A percentile compares a stretch with the other conserved stretches of the same genome.
Evolutionary conservation across 2,113 vertebrate genomes (phyloP).

Genomic region (Alosa alosa): DNA sequence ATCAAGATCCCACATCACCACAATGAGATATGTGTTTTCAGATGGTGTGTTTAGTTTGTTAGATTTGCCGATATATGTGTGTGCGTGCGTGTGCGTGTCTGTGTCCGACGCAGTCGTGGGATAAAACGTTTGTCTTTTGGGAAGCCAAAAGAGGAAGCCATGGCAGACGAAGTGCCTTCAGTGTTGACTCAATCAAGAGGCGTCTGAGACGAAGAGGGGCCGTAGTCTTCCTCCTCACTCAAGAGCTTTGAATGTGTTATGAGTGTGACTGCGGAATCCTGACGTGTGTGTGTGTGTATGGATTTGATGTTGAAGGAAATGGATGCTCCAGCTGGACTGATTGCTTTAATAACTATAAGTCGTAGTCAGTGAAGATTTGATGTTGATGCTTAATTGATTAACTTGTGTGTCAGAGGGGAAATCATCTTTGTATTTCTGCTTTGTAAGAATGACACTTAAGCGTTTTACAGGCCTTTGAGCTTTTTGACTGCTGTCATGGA

Average conservation of each 20-base stretch:
- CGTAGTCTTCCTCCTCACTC: not conserved
- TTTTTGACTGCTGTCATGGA: not conserved
- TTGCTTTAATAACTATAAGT: not conserved
- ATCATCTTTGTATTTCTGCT: not conserved
- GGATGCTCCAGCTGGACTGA: slow-evolving; percentile 14
- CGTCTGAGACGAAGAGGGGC: not conserved
- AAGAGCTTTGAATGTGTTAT: not conserved
- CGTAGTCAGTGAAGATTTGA: not conserved
- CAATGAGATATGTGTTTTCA: not conserved
- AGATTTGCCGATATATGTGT: not conserved
- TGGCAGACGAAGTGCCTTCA: slow-evolving; percentile 11
- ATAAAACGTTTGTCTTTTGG: not conserved
- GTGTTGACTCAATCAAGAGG: slow-evolving; percentile 6
- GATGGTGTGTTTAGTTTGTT: not conserved
- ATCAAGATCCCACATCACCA: not conserved
- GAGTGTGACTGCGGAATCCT: not conserved
- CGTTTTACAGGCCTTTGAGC: not conserved
- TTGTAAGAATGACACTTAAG: not conserved
- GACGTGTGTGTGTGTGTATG: not conserved
- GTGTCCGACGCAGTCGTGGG: not conserved
- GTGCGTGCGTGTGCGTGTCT: not conserved
- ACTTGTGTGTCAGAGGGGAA: not conserved
- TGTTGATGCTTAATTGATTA: not conserved
- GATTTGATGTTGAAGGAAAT: not conserved
- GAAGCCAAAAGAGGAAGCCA: not conserved